phyloP scores from a whole-genome alignment of 2,113 vertebrate genomes.

The Sapajus apella region DNA sequence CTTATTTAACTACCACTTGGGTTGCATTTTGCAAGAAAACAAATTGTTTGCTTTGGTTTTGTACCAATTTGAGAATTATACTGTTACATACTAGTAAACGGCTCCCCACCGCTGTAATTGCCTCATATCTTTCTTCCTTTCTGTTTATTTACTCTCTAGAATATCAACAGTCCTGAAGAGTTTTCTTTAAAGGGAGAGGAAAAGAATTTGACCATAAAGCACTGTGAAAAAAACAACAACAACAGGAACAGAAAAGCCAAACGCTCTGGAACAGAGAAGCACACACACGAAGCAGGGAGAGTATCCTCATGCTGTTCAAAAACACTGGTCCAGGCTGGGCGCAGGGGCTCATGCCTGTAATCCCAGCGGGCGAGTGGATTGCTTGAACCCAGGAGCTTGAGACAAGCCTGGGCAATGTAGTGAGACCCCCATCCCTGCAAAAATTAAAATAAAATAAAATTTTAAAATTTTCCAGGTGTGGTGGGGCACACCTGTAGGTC shows the following conservation, averaged over 20 bases:
- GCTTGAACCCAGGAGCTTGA: no score
- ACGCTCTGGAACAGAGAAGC: not conserved
- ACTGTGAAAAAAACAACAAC: not conserved
- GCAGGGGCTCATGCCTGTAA: no score
- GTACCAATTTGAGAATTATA: conserved; percentile 61
- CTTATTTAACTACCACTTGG: not conserved
- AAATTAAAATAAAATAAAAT: no score
- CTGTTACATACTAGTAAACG: not conserved
- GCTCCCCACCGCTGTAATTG: conserved; percentile 27
- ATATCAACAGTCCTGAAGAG: not conserved
- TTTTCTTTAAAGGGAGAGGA: not conserved
- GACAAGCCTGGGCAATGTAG: no score
- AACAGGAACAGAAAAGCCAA: not conserved
- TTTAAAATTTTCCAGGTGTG: no score
- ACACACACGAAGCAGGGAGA: not conserved
- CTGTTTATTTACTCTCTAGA: conserved; percentile 53
- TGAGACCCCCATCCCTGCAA: no score
- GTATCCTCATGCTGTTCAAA: not conserved
- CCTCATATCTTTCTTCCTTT: conserved; percentile 41
- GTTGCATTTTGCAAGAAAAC: conserved; percentile 45
- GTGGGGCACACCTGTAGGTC: no score
- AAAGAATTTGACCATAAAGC: not conserved
- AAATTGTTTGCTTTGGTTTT: not conserved
- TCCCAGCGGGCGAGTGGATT: no score
- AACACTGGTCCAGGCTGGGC: no score